Evolutionary conservation across 1,140 invertebrate species (phyloP).

Genomic region (Drosophila teissieri): DNA sequence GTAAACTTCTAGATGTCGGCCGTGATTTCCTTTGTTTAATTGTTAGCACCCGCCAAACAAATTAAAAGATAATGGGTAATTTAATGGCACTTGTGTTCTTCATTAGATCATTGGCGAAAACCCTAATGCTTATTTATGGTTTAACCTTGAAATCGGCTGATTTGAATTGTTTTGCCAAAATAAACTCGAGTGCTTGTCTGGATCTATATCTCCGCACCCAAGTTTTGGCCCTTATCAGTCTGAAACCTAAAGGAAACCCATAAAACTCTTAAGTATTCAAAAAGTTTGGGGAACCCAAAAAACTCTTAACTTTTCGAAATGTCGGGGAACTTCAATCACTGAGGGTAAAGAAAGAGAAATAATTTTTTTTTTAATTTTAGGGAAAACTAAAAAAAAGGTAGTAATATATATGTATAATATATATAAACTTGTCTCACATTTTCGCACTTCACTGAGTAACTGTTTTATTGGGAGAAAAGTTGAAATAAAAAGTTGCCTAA

Average conservation of each 20-base stretch:
- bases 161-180: slow-evolving; percentile 26
- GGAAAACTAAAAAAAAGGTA: not conserved
- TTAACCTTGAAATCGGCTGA: slow-evolving; percentile 23
- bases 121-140: slow-evolving; percentile 37
- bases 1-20: not conserved
- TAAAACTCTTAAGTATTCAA: not conserved
- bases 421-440: too few species aligned
- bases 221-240: slow-evolving; percentile 1
- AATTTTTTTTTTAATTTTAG: not conserved
- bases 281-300: not conserved
- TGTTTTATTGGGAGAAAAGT: too few species aligned
- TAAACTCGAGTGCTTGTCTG: slow-evolving; percentile 26
- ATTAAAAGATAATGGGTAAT: slow-evolving; percentile 7
- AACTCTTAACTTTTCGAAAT: not conserved
- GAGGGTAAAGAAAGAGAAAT: too few species aligned
- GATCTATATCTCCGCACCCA: slow-evolving; percentile 1
- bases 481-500: not conserved
- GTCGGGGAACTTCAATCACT: not conserved
- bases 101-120: slow-evolving; percentile 8
- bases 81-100: slow-evolving; percentile 4
- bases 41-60: slow-evolving; percentile 1
- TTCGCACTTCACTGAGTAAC: too few species aligned
- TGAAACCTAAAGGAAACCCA: not conserved
- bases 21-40: slow-evolving; percentile 39
- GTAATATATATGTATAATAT: not conserved